Evolutionary conservation across 2,113 vertebrate genomes (phyloP), one percentile per base, ranked within the genome.

Genomic region (Bubo bubo): DNA sequence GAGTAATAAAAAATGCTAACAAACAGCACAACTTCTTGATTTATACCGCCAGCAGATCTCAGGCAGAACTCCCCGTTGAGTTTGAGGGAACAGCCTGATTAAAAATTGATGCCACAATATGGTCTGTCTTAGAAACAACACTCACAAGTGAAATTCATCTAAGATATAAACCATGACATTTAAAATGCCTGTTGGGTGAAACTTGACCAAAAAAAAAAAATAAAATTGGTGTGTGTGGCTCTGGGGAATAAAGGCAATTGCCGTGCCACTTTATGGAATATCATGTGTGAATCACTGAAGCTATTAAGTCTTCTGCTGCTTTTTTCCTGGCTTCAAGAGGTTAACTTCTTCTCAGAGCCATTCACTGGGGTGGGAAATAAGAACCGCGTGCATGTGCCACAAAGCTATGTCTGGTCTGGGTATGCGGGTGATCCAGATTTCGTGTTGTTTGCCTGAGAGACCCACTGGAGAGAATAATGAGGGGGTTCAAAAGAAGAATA

Each of bases 31-130:
- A 72, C 77, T 83, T 87, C 64, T 56, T 90, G 91, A 91, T 97
- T 95, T 95, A 95, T 58, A 73, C 50, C 8, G 1, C 80, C 80
- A 87, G 52, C 58, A 79, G 86, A 85, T 82, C 95, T 87, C 86
- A 82, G 60, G 70, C 88, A 68, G 66, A 96, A 41, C 77, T 95
- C 96, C 96, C 93, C 49, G 77, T 47, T 93, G 97, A 79, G 95
- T 88, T 88, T 28, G 66, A 96, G 74, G 84, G 94, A 95, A 73
- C 18, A 39, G 93, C 71, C 74, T 94, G 93, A 95, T 97, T 97
- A 97, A 96, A 95, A 95, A 96, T 93, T 96, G 96, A 95, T 97
- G 94, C 90, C 90, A 80, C 95, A 95, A 90, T 96, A 97, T 95
- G 94, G 71, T 89, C 94, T 91, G 67, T 79, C 94, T 94, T 90